Base-by-base conservation (phyloP, 2,888 invertebrate genomes). In the Drosophila affinis region DNA sequence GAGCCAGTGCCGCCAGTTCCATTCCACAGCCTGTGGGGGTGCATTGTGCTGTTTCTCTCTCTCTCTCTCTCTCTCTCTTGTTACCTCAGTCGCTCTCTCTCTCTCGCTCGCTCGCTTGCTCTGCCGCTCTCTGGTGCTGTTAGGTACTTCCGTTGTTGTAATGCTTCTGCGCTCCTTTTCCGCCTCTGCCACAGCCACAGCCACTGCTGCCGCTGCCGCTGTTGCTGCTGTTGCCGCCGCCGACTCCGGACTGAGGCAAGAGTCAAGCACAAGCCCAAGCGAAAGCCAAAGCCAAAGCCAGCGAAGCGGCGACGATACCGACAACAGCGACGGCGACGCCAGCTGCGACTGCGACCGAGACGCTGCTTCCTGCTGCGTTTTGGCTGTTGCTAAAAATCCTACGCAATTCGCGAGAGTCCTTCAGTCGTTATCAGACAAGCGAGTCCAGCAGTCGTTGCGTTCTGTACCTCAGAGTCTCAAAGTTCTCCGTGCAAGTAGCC, bases 371-470 rank as follows among this genome's bases (percentile, higher is more conserved):
- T 64, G 76, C 77, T 80, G 73, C 78, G 76, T 52, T 77, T 72
- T 73, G 69, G 71, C 73, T 73, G 75, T 88, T 88, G 84, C 84
- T 87, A 86, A 86, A 86, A 88, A 81, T 88, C 85, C 87, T 87
- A 88, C 88, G 90, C 81, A 88, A 81, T 89, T 89, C 81, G 83
- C 85, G 88, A 89, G 90, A 89, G 90, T 89, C 90, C 90, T 90
- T 90, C 86, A 90, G 90, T 90, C 90, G 90, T 90, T 91, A 90
- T 91, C 91, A 90, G 90, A 91, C 90, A 90, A 91, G 90, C 90
- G 90, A 90, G 91, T 91, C 89, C 90, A 90, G 86, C 90, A 91
- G 90, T 90, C 90, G 90, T 91, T 90, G 90, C 90, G 91, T 89
- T 82, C 82, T 90, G 91, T 91, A 90, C 90, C 91, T 90, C 90